phyloP scores from a whole-genome alignment of 2,113 vertebrate species.

The rat (Rattus norvegicus) region GRCr8 NC_086027.1:79663001-79663500 shows the following conservation, averaged over 20 bases:
- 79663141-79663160: slow-evolving; percentile 9
- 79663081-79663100: background rate
- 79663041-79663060: background rate
- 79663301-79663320: too few species aligned
- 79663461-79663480: background rate
- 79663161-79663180: background rate
- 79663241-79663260: background rate
- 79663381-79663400: background rate
- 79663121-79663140: slow-evolving; percentile 39
- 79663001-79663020: slow-evolving; percentile 15
- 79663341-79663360: background rate
- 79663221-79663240: background rate
- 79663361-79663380: background rate
- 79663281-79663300: too few species aligned
- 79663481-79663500: background rate
- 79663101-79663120: background rate
- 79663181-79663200: background rate
- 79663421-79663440: background rate
- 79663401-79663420: background rate
- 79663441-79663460: background rate
- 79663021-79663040: background rate
- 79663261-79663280: background rate
- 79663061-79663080: background rate
- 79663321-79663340: background rate
- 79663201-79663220: background rate